These are phyloP conservation scores for Caenorhabditis sp. DNA, from an alignment of 2,888 invertebrate genomes.

Conservation along the genomic window DNA sequence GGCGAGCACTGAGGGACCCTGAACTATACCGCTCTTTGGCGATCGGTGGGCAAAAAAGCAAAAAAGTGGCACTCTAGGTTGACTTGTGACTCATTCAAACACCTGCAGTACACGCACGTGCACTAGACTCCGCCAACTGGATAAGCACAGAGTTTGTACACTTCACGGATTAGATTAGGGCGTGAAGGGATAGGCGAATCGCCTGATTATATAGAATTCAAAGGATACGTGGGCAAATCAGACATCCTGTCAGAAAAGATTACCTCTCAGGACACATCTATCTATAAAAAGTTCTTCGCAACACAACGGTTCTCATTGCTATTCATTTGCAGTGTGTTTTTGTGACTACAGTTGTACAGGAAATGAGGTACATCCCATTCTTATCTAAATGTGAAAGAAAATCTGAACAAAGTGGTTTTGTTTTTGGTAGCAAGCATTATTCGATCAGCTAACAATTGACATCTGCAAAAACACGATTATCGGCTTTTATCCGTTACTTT, in stretches of 20 bases:
- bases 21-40: too few relatives aligned
- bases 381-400: neutral
- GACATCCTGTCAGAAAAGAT: conserved; percentile 1
- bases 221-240: conserved; percentile 10
- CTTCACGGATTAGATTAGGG: conserved; percentile 38
- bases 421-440: too few relatives aligned
- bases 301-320: too few relatives aligned
- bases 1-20: conserved; percentile 32
- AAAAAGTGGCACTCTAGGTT: conserved; percentile 14
- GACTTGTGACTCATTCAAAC: conserved; percentile 45
- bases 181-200: conserved; percentile 18
- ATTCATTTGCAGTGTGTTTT: too few relatives aligned
- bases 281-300: too few relatives aligned
- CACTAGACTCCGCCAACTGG: conserved; percentile 22
- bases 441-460: too few relatives aligned
- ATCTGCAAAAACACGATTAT: too few relatives aligned
- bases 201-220: conserved; percentile 8
- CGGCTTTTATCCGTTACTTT: too few relatives aligned
- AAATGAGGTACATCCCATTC: neutral
- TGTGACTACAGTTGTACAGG: neutral
- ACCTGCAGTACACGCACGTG: conserved; percentile 28
- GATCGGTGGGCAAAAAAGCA: neutral
- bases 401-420: neutral
- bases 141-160: conserved; percentile 36
- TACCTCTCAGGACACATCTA: neutral